A percentile compares a stretch with the other conserved stretches of the same genome.
Conservation (phyloP, 2,888 invertebrate genomes). For the Tiliacea aurago region DNA sequence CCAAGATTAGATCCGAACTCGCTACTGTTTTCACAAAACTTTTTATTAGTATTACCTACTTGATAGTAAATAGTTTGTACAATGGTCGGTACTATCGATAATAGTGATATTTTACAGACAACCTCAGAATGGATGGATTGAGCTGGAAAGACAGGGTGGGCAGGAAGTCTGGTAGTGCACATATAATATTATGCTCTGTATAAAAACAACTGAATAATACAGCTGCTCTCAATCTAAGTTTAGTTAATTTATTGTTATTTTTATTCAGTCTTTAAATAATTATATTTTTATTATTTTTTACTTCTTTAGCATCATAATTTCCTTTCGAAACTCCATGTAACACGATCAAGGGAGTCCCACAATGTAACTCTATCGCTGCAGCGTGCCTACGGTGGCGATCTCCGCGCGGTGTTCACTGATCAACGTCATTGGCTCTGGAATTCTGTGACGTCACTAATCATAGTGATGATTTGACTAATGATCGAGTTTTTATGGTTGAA, state of each 20-base stretch:
- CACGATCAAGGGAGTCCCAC: constrained; percentile 68
- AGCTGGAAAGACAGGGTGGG: background rate
- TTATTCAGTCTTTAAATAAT: background rate
- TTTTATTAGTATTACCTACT: background rate
- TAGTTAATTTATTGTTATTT: background rate
- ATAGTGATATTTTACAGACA: background rate
- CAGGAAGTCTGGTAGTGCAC: background rate
- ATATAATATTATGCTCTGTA: background rate
- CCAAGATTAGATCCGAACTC: background rate
- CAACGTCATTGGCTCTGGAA: constrained; percentile 78
- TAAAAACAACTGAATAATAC: background rate
- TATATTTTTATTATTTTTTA: background rate
- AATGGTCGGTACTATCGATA: background rate
- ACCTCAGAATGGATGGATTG: background rate
- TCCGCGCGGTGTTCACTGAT: constrained; percentile 74
- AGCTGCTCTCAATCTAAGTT: background rate
- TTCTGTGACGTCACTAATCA: constrained; percentile 77
- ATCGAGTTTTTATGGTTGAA: constrained; percentile 36
- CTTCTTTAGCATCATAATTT: background rate
- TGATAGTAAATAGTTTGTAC: background rate
- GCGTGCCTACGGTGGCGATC: constrained; percentile 80
- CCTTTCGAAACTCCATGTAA: constrained; percentile 59
- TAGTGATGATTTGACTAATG: constrained; percentile 61
- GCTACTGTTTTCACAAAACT: background rate
- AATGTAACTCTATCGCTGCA: constrained; percentile 81